A percentile compares a stretch with the other conserved stretches of the same genome.
phyloP scores from a whole-genome alignment of 2,888 invertebrate species.

The Rotaria magnacalcarata region DNA sequence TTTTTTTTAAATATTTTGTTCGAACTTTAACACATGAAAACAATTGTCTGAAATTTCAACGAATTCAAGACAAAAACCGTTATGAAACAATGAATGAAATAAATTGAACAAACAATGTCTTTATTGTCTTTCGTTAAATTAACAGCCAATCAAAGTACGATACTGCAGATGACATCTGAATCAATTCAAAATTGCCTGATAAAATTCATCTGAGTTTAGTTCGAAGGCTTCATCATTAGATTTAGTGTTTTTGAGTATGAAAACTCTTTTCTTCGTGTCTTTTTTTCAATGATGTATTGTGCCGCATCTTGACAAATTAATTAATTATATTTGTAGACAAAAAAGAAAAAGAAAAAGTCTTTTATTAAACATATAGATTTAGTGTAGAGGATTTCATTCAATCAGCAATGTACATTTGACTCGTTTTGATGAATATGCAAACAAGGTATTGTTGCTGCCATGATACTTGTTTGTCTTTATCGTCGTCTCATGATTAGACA shows the following conservation, averaged over 20 bases:
- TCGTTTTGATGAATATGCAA: background rate
- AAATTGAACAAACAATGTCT: background rate
- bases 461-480: constrained; percentile 14
- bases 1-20: background rate
- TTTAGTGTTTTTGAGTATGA: too few species aligned
- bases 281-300: too few species aligned
- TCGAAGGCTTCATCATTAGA: too few species aligned
- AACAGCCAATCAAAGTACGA: background rate
- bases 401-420: background rate
- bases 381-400: background rate
- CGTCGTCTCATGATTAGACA: background rate
- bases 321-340: background rate
- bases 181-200: background rate
- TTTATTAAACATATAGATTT: background rate
- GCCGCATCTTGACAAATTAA: too few species aligned
- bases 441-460: background rate
- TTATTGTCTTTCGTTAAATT: background rate
- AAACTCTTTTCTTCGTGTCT: too few species aligned
- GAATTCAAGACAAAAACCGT: background rate
- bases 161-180: background rate
- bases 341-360: too few species aligned
- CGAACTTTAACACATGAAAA: background rate
- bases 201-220: too few species aligned
- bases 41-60: background rate
- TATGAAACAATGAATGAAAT: background rate